Evolutionary conservation across 2,113 vertebrate species (phyloP), one percentile per base, ranked within the genome.

Genomic region (Donacobius atricapilla): DNA sequence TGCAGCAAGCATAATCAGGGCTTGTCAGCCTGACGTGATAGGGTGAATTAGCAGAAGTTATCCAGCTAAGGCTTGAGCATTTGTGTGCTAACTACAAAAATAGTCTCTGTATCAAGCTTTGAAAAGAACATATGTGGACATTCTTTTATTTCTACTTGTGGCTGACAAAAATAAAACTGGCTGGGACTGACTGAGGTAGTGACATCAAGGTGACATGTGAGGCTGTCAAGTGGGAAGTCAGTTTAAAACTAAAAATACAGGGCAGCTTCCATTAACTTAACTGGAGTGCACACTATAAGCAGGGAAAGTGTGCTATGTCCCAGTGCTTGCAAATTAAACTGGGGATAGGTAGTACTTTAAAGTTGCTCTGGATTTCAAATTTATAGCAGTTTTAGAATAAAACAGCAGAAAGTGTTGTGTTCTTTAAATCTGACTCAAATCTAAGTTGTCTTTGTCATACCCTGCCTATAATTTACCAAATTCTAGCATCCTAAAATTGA

Each of bases 201-300:
- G 89, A 66, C 82, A 93, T 61, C 2, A 17, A 54, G 11, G 82
- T 94, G 94, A 95, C 94, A 96, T 60, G 78, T 25, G 28, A 65
- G 58, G 76, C 79, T 97, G 94, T 94, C 96, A 96, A 87, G 75
- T 30, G 71, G 37, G 47, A 96, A 95, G 85, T 92, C 66, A 91
- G 39, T 71, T 92, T 83, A 86, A 97, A 69, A 93, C 84, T 56
- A 75, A 76, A 73, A 78, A 70, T 79, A 13, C 28, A 58, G 47
- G 60, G 37, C 92, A 92, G 86, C 44, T 80, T 76, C 66, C 10
- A 42, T 25, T 83, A 45, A 77, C 39, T 83, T 76, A 40, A 45
- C 30, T 72, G 53, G 33, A 80, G 22, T 58, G 33, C 27, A 33
- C 30, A n/a, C 8, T 50, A 11, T 56, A 79, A 92, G 35, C 25